Evolutionary conservation across 2,888 invertebrate species (phyloP).

Genomic region (Polymixis flavicincta): DNA sequence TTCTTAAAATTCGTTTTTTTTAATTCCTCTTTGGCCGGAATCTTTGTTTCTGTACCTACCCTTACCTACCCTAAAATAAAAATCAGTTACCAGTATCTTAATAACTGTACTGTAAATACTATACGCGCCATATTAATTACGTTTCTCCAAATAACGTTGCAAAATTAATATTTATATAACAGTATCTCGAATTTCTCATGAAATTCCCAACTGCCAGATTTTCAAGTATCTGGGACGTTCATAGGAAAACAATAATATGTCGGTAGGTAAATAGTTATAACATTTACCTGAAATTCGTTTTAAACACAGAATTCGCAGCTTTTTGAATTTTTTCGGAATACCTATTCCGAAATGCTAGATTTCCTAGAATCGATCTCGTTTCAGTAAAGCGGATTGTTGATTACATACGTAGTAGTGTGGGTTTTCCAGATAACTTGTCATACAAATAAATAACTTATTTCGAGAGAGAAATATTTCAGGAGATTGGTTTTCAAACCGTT

Average conservation of each 20-base stretch:
- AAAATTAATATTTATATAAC: background rate
- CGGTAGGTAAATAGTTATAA: background rate
- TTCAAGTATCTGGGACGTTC: accelerated
- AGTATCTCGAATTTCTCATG: background rate
- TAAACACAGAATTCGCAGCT: background rate
- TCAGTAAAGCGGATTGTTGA: background rate
- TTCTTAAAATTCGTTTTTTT: background rate
- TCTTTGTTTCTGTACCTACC: background rate
- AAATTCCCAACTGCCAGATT: background rate
- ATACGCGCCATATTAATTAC: background rate
- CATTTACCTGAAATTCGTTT: background rate
- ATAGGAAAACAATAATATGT: background rate
- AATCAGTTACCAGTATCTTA: too few species aligned
- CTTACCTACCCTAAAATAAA: background rate
- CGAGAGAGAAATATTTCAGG: background rate
- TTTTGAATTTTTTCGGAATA: background rate
- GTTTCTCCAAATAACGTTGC: background rate
- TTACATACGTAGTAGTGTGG: background rate
- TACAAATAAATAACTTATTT: background rate
- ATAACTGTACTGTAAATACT: background rate
- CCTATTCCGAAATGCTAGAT: background rate
- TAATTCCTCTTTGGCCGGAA: background rate
- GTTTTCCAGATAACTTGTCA: background rate
- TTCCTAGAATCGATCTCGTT: background rate
- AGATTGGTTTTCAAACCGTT: constrained; percentile 14